These are phyloP conservation scores for Xenops minutus DNA, from an alignment of 2,797 vertebrate species.

Conservation along the genomic window DNA sequence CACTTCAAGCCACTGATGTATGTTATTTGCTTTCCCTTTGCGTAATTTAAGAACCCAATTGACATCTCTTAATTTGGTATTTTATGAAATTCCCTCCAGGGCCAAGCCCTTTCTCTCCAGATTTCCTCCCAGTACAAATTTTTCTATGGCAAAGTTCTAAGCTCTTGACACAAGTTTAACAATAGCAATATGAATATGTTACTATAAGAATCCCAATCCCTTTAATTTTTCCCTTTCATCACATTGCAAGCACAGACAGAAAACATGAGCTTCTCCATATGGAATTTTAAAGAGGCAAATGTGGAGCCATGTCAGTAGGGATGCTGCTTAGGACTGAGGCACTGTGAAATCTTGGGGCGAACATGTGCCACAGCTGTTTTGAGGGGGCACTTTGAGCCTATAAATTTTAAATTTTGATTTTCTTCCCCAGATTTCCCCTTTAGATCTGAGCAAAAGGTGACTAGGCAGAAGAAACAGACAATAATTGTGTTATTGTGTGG, in stretches of 20 bases:
- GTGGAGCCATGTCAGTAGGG: neutral
- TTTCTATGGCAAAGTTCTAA: constrained; percentile 4
- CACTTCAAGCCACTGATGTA: neutral
- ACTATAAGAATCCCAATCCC: neutral
- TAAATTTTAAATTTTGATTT: neutral
- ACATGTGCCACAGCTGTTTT: neutral
- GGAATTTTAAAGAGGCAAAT: constrained; percentile 23
- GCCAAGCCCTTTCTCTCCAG: constrained; percentile 16
- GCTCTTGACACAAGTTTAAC: constrained; percentile 13
- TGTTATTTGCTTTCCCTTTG: constrained; percentile 43
- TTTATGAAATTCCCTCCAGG: constrained; percentile 42
- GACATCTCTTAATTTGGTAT: constrained; percentile 46
- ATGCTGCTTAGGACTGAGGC: neutral
- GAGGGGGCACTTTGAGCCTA: neutral
- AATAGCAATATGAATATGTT: neutral
- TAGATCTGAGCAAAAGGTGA: neutral
- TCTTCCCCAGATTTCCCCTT: neutral
- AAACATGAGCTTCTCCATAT: neutral
- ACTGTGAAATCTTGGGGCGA: neutral
- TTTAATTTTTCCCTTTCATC: constrained; percentile 25
- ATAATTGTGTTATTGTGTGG: neutral
- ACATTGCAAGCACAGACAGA: neutral
- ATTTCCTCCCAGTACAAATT: constrained; percentile 1
- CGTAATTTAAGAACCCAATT: constrained; percentile 32
- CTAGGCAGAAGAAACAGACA: neutral